These are phyloP conservation scores for Cheilosia pagana DNA, from an alignment of 2,888 invertebrate genomes.

Conservation along the genomic window DNA sequence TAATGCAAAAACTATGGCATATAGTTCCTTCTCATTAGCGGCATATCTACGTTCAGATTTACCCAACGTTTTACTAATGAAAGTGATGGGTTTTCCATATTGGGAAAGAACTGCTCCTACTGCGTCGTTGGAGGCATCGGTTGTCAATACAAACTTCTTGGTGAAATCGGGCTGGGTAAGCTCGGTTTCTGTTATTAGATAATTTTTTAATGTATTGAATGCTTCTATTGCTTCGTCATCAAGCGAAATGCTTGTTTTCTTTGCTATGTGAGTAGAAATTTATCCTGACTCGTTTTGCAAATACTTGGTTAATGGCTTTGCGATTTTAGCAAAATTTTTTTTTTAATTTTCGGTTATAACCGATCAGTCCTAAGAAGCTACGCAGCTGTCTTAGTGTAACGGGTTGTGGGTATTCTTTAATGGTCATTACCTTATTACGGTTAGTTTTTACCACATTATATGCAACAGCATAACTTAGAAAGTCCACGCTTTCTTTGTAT, in stretches of 20 bases:
- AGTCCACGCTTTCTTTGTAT: slow-evolving; percentile 17
- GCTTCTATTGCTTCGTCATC: background rate
- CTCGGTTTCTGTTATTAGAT: background rate
- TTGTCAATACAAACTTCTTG: slow-evolving; percentile 13
- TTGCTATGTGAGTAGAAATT: slow-evolving; percentile 24
- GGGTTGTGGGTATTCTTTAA: slow-evolving; percentile 3
- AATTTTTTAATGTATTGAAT: slow-evolving; percentile 11
- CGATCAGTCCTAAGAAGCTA: slow-evolving; percentile 3
- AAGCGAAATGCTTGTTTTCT: slow-evolving; percentile 7
- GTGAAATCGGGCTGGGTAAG: slow-evolving; percentile 18
- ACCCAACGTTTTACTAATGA: slow-evolving; percentile 78
- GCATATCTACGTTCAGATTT: slow-evolving; percentile 77
- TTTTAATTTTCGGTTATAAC: slow-evolving; percentile 21
- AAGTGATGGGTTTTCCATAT: slow-evolving; percentile 76
- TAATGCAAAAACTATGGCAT: slow-evolving; percentile 79
- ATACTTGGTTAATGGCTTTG: slow-evolving; percentile 29
- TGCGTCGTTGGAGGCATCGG: slow-evolving; percentile 25
- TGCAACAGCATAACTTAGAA: slow-evolving; percentile 21
- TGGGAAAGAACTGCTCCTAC: slow-evolving; percentile 76
- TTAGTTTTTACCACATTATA: slow-evolving; percentile 15
- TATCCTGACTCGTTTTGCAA: slow-evolving; percentile 31
- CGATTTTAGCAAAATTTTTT: slow-evolving; percentile 15
- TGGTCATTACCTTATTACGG: background rate
- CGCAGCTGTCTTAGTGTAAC: background rate
- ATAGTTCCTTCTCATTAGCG: slow-evolving; percentile 80